These are phyloP conservation scores for Danaus melanippus DNA, from an alignment of 1,140 invertebrate genomes.

Conservation along the genomic window DNA sequence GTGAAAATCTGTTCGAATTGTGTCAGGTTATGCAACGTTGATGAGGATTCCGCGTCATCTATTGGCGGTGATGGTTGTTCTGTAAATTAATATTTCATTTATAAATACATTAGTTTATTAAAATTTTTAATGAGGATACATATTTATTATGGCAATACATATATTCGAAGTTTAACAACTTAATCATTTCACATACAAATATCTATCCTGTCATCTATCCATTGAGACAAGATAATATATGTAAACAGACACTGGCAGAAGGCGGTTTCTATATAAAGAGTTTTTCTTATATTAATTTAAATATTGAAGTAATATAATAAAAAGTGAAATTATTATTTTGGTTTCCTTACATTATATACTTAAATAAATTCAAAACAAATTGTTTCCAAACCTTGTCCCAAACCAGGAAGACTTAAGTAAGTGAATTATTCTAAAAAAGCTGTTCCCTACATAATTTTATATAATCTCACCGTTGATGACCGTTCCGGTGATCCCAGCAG, in stretches of 20 bases:
- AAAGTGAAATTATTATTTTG: not conserved
- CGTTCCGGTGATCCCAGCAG: constrained; percentile 21
- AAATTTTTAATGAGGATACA: too few relatives aligned
- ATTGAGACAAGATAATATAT: too few relatives aligned
- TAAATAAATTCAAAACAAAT: not conserved
- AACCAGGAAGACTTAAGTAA: not conserved
- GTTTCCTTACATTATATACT: too few relatives aligned
- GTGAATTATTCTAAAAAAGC: too few relatives aligned
- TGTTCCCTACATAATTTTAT: too few relatives aligned
- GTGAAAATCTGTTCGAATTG: constrained; percentile 6
- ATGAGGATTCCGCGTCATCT: constrained; percentile 5
- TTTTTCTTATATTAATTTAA: not conserved
- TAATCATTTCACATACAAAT: too few relatives aligned
- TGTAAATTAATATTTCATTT: not conserved
- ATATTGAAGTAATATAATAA: not conserved
- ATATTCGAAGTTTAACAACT: too few relatives aligned
- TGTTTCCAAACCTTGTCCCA: constrained; percentile 21
- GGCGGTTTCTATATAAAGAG: too few relatives aligned
- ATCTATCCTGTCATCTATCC: too few relatives aligned
- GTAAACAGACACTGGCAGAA: too few relatives aligned
- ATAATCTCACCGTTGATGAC: too few relatives aligned
- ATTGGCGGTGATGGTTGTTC: constrained; percentile 8
- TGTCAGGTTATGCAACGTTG: not conserved
- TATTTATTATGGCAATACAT: too few relatives aligned
- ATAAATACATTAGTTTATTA: not conserved